These are phyloP conservation scores for Cremastinae sp. DNA, from an alignment of 2,888 invertebrate genomes.

Conservation along the genomic window DNA sequence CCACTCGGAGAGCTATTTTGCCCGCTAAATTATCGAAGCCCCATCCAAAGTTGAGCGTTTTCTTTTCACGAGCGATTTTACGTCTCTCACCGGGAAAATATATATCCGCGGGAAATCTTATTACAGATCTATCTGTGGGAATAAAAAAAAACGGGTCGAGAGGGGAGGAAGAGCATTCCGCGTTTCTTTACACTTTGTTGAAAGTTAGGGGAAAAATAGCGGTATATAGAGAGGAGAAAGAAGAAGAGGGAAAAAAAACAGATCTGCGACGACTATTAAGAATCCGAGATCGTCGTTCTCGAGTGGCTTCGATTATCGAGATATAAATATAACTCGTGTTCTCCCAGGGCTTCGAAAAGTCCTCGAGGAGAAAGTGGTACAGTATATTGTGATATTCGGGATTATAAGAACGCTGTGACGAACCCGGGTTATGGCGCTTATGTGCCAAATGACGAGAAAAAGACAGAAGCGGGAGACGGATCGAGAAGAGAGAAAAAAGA, in stretches of 20 bases:
- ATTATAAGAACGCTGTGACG: conserved; percentile 20
- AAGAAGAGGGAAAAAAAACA: conserved; percentile 2
- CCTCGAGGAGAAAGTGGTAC: conserved; percentile 39
- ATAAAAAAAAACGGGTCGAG: conserved; percentile 24
- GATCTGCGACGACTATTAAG: conserved; percentile 46
- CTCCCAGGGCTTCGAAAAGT: too few species aligned
- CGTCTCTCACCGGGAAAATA: conserved; percentile 4
- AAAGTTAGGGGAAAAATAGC: not conserved
- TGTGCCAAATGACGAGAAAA: conserved; percentile 11
- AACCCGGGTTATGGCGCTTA: conserved; percentile 3
- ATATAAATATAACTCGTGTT: conserved; percentile 46
- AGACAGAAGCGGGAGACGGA: not conserved
- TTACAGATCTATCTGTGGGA: conserved; percentile 14
- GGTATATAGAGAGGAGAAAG: conserved; percentile 1
- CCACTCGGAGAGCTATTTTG: conserved; percentile 15
- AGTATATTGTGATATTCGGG: conserved; percentile 17
- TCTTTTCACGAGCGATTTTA: conserved; percentile 42
- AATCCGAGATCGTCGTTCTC: conserved; percentile 42
- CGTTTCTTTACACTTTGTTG: conserved; percentile 3
- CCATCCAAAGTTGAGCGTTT: not conserved
- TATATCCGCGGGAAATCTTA: conserved; percentile 21
- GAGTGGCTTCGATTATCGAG: conserved; percentile 49
- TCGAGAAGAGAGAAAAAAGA: conserved; percentile 17
- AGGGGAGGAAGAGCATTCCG: not conserved
- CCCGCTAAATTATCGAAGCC: conserved; percentile 24